Base-by-base conservation (phyloP, 2,888 invertebrate species). In the Phengaris arion region DNA sequence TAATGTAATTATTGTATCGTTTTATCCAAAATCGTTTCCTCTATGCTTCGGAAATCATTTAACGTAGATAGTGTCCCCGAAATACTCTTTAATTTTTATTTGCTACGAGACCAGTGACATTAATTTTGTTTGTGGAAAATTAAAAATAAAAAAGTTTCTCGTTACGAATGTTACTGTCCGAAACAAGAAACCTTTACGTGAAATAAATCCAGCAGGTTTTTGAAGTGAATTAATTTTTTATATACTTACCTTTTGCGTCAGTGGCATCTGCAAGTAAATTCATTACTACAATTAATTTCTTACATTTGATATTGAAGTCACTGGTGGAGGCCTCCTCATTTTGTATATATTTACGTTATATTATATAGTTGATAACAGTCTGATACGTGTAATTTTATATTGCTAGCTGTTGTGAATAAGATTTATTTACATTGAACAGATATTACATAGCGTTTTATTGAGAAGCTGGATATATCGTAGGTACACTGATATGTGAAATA, bases 351-450 rank as follows among this genome's bases (percentile, higher is more conserved):
- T 79, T 80, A 76, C 80, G 76, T 81, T 79, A 77, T 74, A 73
- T 77, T 78, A 80, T 35, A 80, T 83, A 83, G 80, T 79, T 81
- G 77, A 81, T 86, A 75, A 90, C 89, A 89, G 89, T 91, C 89
- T 89, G 89, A 90, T 83, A 82, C 75, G 15, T 89, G 89, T 90
- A 92, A 89, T 91, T 91, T 92, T 93, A 88, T 92, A 93, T 92
- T 92, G 93, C 92, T 93, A 93, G 92, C 92, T 91, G 89, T 91
- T 92, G 91, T 93, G 93, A 91, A 93, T 93, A 93, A 92, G 89
- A 92, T 90, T 92, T 92, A 92, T 93, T 93, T 92, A 93, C 87
- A 90, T 91, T 87, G 88, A 85, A 92, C 92, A 86, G 91, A 92
- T 92, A 90, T 92, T 92, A 91, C 91, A 89, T 91, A 92, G 91